phyloP scores from a whole-genome alignment of 2,797 vertebrate genomes.

The Crocodylus rhombifer region DNA sequence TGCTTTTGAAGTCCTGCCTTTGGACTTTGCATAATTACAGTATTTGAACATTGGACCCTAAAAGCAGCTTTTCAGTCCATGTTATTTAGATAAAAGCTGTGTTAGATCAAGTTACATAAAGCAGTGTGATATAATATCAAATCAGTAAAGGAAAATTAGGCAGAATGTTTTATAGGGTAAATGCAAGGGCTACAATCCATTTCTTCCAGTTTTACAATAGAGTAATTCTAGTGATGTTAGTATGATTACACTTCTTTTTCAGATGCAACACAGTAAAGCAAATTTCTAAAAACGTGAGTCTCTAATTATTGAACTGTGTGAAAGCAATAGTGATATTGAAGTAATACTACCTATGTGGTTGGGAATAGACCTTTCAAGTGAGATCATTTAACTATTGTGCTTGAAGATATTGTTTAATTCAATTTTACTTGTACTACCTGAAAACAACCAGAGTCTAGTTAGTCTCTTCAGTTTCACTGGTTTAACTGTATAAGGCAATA shows the following conservation, averaged over 20 bases:
- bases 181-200: background rate
- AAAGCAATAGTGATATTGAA: background rate
- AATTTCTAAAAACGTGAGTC: background rate
- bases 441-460: background rate
- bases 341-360: background rate
- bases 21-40: background rate
- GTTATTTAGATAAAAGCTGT: background rate
- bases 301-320: background rate
- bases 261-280: background rate
- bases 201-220: background rate
- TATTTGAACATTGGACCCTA: background rate
- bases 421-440: background rate
- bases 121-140: fast-evolving
- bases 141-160: background rate
- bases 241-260: background rate
- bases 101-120: background rate
- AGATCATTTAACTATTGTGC: fast-evolving
- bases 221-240: background rate
- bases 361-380: too few relatives aligned
- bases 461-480: background rate
- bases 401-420: background rate
- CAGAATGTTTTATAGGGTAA: background rate
- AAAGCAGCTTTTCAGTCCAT: background rate
- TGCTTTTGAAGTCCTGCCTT: background rate
- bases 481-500: conserved; percentile 19